Percentiles rank a stretch among this genome's conserved stretches.
These are phyloP conservation scores for Plectus sambesii DNA, from an alignment of 1,140 invertebrate species.

Conservation along the genomic window DNA sequence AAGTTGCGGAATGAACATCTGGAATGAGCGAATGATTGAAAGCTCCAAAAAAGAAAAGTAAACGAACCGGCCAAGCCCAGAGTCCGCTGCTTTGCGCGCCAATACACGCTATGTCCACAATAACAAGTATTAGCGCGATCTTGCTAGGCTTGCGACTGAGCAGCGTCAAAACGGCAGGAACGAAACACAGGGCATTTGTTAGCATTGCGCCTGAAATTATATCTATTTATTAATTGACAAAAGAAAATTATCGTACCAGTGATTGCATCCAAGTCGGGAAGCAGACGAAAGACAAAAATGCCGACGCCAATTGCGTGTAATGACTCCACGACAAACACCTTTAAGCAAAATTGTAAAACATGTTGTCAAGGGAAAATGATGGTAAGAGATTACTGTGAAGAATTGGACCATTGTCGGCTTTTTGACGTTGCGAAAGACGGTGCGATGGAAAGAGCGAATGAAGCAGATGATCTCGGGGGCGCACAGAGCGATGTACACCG, in stretches of 20 bases:
- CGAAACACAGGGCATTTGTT: constrained; percentile 38
- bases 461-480: constrained; percentile 38
- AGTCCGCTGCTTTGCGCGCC: constrained; percentile 32
- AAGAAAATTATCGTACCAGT: constrained; percentile 24
- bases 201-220: constrained; percentile 30
- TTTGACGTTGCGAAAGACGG: constrained; percentile 39
- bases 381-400: constrained; percentile 22
- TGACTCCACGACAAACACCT: constrained; percentile 35
- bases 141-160: constrained; percentile 28
- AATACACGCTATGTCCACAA: constrained; percentile 35
- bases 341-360: constrained; percentile 1
- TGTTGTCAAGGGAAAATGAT: constrained; percentile 13
- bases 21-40: constrained; percentile 7
- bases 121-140: constrained; percentile 31
- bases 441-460: constrained; percentile 38
- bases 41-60: not conserved
- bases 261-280: constrained; percentile 34
- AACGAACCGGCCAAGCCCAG: constrained; percentile 35
- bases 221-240: not conserved
- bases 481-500: constrained; percentile 29
- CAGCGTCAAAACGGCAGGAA: constrained; percentile 31
- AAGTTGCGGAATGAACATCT: constrained; percentile 31
- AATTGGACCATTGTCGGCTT: constrained; percentile 37
- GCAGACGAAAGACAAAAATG: constrained; percentile 35
- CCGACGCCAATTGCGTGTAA: constrained; percentile 39